These are phyloP conservation scores for Coluber constrictor DNA, from an alignment of 2,797 vertebrate species.

Conservation along the genomic window DNA sequence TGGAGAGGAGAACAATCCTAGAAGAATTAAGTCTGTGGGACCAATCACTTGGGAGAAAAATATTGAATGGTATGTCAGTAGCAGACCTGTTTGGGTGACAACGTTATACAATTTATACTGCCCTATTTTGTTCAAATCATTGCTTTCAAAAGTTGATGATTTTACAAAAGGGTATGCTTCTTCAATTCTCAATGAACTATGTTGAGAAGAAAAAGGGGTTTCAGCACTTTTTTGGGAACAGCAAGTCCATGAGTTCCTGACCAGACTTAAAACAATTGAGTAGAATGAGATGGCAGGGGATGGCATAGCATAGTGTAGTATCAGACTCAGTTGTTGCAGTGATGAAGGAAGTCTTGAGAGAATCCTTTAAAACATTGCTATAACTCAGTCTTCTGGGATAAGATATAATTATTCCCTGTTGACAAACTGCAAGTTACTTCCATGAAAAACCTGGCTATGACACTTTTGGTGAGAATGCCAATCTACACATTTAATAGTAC, in stretches of 20 bases:
- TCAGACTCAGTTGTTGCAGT: background rate
- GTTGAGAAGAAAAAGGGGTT: accelerated
- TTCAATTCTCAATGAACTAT: background rate
- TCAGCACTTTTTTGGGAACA: background rate
- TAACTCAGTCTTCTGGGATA: background rate
- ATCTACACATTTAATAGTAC: background rate
- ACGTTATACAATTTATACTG: background rate
- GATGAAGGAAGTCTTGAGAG: background rate
- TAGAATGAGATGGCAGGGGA: background rate
- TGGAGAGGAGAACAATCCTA: background rate
- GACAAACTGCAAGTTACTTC: background rate
- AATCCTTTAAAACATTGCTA: background rate
- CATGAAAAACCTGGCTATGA: background rate
- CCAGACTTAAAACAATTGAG: background rate
- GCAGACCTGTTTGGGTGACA: no score
- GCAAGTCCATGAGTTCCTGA: conserved; percentile 1
- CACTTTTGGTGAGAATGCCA: background rate
- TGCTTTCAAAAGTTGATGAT: background rate
- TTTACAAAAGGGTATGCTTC: background rate
- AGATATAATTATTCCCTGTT: background rate
- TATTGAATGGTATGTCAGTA: background rate
- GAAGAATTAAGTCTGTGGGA: background rate
- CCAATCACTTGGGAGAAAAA: background rate
- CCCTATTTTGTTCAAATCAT: background rate
- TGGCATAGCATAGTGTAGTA: background rate